Base-by-base conservation (phyloP, 2,113 vertebrate species). In the Numida meleagris region DNA sequence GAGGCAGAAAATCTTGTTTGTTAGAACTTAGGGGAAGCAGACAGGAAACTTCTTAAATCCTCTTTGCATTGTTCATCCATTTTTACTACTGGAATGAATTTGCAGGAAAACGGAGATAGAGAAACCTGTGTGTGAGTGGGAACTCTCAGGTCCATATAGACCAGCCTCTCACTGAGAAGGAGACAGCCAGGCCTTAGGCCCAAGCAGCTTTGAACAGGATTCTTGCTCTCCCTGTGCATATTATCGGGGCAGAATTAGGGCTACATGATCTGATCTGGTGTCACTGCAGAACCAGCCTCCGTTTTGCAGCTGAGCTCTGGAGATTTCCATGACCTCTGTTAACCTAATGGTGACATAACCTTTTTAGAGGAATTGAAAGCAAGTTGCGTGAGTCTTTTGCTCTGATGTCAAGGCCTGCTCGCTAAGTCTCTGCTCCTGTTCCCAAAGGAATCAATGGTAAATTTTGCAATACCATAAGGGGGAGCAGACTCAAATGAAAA, bases 281-380 rank as follows among this genome's bases (percentile, higher is more conserved):
- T 31, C 58, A 2, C 38, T 34, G 36, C 71, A 75, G 72, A 78
- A 45, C 48, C 18, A 3, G 4, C 14, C 45, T 65, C 34, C 0
- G 0, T 27, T 29, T 29, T 23, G 42, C 46, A 55, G 79, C 82
- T 67, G 71, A 88, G 82, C 55, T 48, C 5, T 66, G 82, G 80
- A 72, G 74, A 15, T 29, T 48, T 68, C 62, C 4, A 1, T 65
- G 62, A 73, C 66, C 70, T 48, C 76, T 3, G 4, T 46, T 72
- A 78, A 31, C 70, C 61, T 36, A 16, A 16, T 0, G 0, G 11
- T 45, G 78, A 48, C 58, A 68, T 7, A 72, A 78, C 7, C 25
- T 45, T 36, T 80, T n/a, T 5, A 58, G 70, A 76, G 78, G 91
- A 95, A 87, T 3, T 66, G 53, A 87, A 82, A 48, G 19, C 7